Evolutionary conservation across 2,113 vertebrate species (phyloP), one percentile per base, ranked within the genome.

Genomic region (Theristicus caerulescens): DNA sequence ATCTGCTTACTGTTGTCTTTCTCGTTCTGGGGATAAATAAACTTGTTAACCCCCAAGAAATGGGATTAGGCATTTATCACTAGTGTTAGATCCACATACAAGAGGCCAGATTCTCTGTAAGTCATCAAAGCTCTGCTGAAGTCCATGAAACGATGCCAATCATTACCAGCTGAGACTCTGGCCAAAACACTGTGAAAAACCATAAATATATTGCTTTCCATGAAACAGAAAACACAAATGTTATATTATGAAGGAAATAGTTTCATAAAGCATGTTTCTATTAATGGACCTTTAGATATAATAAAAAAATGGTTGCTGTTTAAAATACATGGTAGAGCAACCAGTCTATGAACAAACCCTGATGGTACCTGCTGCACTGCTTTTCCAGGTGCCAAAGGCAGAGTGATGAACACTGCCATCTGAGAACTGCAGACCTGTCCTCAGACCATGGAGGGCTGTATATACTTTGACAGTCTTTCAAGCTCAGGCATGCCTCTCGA

Each of bases 371-470:
- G 86, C 88, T 88, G 86, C 82, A 72, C 38, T 84, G 80, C 52
- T 92, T 94, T 95, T 65, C 69, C 92, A 96, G 90, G 80, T 94
- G 94, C 76, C 85, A 93, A 93, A 81, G 29, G 71, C 79, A 92
- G 51, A 38, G 82, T 16, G 59, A 93, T 89, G 93, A 97, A 91
- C 69, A 49, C 6, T 92, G 83, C 72, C 82, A 78, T 65, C 86
- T 95, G 82, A 92, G 90, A 71, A 72, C 52, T 87, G 82, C 66
- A 90, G 82, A 80, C 76, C 86, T 93, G 40, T 92, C 70, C 71
- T 90, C 82, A 90, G 62, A 82, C 42, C 27, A 2, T 34, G 38
- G 51, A 92, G 46, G 61, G 21, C 72, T 92, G 52, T 25, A 38
- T 79, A 19, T 24, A 32, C 69, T 91, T 94, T 38, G 69, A 82